Conservation (phyloP, 2,888 invertebrate genomes). For the Parnassius smintheus region DNA sequence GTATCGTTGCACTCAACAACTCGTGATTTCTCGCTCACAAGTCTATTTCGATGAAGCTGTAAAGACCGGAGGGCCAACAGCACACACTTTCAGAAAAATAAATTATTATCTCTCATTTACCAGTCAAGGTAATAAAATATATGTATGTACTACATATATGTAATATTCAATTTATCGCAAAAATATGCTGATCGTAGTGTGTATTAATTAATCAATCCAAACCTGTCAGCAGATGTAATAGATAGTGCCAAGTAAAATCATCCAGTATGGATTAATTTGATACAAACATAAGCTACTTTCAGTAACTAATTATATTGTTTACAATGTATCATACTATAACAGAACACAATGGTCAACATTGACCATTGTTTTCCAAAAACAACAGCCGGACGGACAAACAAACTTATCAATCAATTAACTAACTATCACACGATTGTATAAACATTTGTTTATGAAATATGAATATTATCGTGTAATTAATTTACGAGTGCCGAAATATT, state of each 20-base stretch:
- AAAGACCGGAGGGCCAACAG: too few relatives aligned
- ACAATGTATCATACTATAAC: slow-evolving; percentile 11
- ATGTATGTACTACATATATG: too few relatives aligned
- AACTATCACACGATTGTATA: slow-evolving; percentile 8
- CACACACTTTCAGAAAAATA: too few relatives aligned
- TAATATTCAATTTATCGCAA: too few relatives aligned
- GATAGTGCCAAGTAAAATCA: neutral
- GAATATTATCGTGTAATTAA: slow-evolving; percentile 15
- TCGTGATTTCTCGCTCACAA: too few relatives aligned
- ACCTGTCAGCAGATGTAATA: too few relatives aligned
- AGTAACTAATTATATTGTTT: slow-evolving; percentile 25
- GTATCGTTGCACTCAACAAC: too few relatives aligned
- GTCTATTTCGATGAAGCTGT: too few relatives aligned
- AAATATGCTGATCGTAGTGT: too few relatives aligned
- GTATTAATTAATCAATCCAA: too few relatives aligned
- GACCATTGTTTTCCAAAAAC: slow-evolving; percentile 39
- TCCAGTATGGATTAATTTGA: slow-evolving; percentile 2
- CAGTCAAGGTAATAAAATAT: too few relatives aligned
- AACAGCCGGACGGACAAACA: slow-evolving; percentile 15
- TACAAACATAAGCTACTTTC: slow-evolving; percentile 16
- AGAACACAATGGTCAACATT: slow-evolving; percentile 37
- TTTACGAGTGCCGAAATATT: slow-evolving; percentile 11
- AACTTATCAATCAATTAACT: slow-evolving; percentile 19
- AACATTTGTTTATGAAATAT: slow-evolving; percentile 8
- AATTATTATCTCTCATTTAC: too few relatives aligned